Evolutionary conservation across 2,797 vertebrate genomes (phyloP).

Genomic region (Girardinus metallicus): DNA sequence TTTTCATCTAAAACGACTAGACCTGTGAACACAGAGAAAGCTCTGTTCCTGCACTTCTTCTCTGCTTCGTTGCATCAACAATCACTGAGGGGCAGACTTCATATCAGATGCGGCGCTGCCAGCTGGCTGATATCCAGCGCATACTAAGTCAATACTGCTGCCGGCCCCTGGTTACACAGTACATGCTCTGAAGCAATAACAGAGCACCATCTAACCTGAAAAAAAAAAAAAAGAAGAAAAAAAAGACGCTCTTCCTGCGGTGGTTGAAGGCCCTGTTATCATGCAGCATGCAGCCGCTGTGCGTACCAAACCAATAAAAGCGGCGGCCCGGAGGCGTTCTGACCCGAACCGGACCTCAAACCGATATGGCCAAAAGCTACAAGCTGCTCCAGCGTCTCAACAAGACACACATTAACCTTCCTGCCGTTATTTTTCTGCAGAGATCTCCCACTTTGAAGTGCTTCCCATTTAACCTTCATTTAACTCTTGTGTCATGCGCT

Average conservation of each 20-base stretch:
- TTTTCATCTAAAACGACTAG: not conserved
- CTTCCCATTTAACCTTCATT: slow-evolving; percentile 81
- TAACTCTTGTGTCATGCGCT: slow-evolving; percentile 74
- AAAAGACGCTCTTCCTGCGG: slow-evolving; percentile 32
- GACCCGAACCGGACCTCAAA: slow-evolving; percentile 71
- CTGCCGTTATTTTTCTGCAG: slow-evolving; percentile 63
- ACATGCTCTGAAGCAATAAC: slow-evolving; percentile 17
- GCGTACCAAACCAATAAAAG: slow-evolving; percentile 57
- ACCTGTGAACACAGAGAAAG: not conserved
- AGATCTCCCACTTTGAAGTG: slow-evolving; percentile 79
- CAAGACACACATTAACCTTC: slow-evolving; percentile 81
- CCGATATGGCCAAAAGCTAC: slow-evolving; percentile 73
- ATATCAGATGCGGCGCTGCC: slow-evolving; percentile 11
- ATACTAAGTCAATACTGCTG: slow-evolving; percentile 14
- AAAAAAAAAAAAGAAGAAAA: slow-evolving; percentile 11
- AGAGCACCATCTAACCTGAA: slow-evolving; percentile 29
- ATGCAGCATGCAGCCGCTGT: slow-evolving; percentile 23
- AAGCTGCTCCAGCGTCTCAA: slow-evolving; percentile 78
- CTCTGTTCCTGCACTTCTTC: slow-evolving; percentile 9
- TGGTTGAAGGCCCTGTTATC: slow-evolving; percentile 35
- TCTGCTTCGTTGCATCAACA: not conserved
- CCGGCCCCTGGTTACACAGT: slow-evolving; percentile 13
- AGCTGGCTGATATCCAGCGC: slow-evolving; percentile 8
- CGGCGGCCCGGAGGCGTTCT: slow-evolving; percentile 53
- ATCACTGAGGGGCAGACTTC: not conserved